phyloP scores from a whole-genome alignment of 2,888 invertebrate species.

The Sicus ferrugineus region DNA sequence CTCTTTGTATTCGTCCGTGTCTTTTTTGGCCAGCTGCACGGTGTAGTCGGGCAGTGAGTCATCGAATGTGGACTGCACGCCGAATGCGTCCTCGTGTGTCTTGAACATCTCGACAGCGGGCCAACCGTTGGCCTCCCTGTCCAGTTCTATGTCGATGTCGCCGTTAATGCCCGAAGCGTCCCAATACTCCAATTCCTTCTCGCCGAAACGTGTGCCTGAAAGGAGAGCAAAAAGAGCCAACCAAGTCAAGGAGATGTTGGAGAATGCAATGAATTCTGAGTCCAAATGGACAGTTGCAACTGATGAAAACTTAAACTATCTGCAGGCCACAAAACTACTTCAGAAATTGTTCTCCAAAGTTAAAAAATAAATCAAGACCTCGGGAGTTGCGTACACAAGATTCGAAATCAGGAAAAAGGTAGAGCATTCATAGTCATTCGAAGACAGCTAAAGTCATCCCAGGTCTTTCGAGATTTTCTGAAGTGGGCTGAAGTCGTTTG shows the following conservation, averaged over 20 bases:
- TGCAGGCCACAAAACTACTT: too few species aligned
- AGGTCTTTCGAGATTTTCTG: too few species aligned
- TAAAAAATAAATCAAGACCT: too few species aligned
- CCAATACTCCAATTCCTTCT: slow-evolving; percentile 89
- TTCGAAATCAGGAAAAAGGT: too few species aligned
- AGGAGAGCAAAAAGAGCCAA: neutral
- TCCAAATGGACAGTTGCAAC: too few species aligned
- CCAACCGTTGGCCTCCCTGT: slow-evolving; percentile 90
- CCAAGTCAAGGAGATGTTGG: too few species aligned
- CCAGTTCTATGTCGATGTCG: slow-evolving; percentile 74
- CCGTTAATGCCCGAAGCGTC: slow-evolving; percentile 71
- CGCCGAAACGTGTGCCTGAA: slow-evolving; percentile 59
- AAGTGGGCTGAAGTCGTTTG: too few species aligned
- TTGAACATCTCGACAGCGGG: slow-evolving; percentile 96
- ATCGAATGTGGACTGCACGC: slow-evolving; percentile 92
- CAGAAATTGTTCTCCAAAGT: too few species aligned
- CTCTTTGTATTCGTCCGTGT: slow-evolving; percentile 83
- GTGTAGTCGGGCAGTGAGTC: slow-evolving; percentile 93
- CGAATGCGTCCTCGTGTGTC: slow-evolving; percentile 90
- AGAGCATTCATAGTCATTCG: too few species aligned
- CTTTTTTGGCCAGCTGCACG: slow-evolving; percentile 82
- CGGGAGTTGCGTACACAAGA: too few species aligned
- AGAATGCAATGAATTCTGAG: neutral
- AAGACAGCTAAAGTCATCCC: too few species aligned
- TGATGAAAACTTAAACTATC: too few species aligned